phyloP scores from a whole-genome alignment of 2,888 invertebrate species.

The Gibbula magus region DNA sequence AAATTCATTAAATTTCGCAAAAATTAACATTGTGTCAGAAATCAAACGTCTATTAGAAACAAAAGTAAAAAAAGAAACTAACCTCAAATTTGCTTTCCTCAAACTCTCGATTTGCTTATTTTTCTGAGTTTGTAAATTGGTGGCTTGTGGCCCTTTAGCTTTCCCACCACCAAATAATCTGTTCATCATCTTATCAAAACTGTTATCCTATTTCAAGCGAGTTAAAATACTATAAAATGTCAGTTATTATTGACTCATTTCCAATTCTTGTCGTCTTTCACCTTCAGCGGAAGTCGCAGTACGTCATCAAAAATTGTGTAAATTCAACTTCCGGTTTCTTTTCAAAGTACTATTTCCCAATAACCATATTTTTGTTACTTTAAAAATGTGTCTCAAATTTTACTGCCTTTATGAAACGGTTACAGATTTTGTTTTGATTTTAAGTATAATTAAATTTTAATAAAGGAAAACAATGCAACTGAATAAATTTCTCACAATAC shows the following conservation, averaged over 20 bases:
- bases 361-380: background rate
- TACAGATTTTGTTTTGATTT: too few species aligned
- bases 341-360: background rate
- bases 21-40: too few species aligned
- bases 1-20: too few species aligned
- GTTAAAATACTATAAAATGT: background rate
- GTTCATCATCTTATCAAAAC: constrained; percentile 50
- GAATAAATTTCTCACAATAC: too few species aligned
- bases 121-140: constrained; percentile 69
- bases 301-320: constrained; percentile 51
- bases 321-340: constrained; percentile 1
- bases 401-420: background rate
- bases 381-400: background rate
- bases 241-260: background rate
- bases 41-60: too few species aligned
- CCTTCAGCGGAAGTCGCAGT: constrained; percentile 46
- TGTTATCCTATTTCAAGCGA: too few species aligned
- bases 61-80: constrained; percentile 31
- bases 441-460: too few species aligned
- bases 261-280: background rate
- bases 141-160: constrained; percentile 57
- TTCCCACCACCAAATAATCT: constrained; percentile 63
- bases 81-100: constrained; percentile 62
- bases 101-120: constrained; percentile 70
- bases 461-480: too few species aligned